Evolutionary conservation across 1,140 invertebrate genomes (phyloP), one percentile per base, ranked within the genome.

Genomic region (Temnothorax curvispinosus): DNA sequence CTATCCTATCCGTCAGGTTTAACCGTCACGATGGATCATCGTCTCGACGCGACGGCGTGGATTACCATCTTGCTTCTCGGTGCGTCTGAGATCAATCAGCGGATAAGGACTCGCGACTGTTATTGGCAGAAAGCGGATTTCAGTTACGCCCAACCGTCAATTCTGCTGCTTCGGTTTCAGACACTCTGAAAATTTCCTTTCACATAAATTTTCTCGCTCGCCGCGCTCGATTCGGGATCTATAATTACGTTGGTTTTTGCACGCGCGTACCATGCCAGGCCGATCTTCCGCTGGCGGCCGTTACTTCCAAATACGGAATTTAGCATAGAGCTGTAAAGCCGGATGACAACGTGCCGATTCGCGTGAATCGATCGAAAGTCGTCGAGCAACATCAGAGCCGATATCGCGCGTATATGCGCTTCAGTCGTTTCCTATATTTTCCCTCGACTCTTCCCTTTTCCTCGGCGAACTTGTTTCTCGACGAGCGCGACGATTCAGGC

Each of bases 141-240:
- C 77, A 67, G 62, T 67, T 75, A 84, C 69, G 69, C 67, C 41
- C 67, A 84, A 41, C 27, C 74, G 54, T 84, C 80, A 44, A 84
- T 50, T 84, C 32, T 8, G 27, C 3, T 3, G 41, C 8, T n/a
- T 32, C 47, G 8, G 60, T 74, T 47, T 38, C 54, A 60, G 7
- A 32, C 9, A 27, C 54, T 62, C 15, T 44, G 65, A 84, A 77
- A 74, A 72, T 74, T 50, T 74, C 67, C 69, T 27, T 54, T 44
- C 47, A 13, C 54, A 54, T 72, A 18, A 84, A 62, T 74, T 67
- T 65, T 15, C 54, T 5, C 41, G 4, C 38, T n/a, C 52, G 3
- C n/a, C 64, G 38, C 27, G 15, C 21, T 13, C 50, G 38, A 67
- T 50, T 47, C 62, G 13, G 9, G 3, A 56, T 58, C 80, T 58